These are phyloP conservation scores for Ceryle rudis DNA, from an alignment of 2,797 vertebrate species.

Conservation along the genomic window DNA sequence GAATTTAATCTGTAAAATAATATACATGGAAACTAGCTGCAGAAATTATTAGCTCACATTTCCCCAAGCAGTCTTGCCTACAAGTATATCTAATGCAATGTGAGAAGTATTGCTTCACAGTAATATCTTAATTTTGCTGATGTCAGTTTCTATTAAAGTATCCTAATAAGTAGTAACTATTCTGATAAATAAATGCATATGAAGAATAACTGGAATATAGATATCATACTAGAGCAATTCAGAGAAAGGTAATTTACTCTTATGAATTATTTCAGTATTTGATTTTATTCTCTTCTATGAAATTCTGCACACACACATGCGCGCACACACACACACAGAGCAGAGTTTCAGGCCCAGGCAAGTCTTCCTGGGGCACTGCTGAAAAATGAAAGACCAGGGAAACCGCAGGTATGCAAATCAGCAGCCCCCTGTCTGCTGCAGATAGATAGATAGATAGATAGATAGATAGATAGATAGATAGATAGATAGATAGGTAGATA, in stretches of 20 bases:
- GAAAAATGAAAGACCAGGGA: background rate
- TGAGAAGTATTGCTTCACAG: slow-evolving; percentile 21
- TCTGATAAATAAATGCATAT: background rate
- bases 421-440: background rate
- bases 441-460: background rate
- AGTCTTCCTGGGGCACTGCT: background rate
- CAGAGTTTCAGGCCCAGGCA: background rate
- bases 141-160: slow-evolving; percentile 29
- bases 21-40: slow-evolving; percentile 16
- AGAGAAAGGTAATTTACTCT: background rate
- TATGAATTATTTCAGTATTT: slow-evolving; percentile 1
- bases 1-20: slow-evolving; percentile 51
- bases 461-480: no score
- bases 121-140: slow-evolving; percentile 44
- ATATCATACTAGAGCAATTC: background rate
- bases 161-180: background rate
- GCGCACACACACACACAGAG: accelerated
- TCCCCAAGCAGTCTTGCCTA: slow-evolving; percentile 38
- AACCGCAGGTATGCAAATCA: background rate
- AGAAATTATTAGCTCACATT: slow-evolving; percentile 41
- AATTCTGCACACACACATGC: background rate
- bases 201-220: background rate
- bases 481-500: no score
- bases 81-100: background rate
- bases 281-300: background rate